Percentiles rank a stretch among this genome's conserved stretches.
phyloP scores from a whole-genome alignment of 2,797 vertebrate genomes.

The Sebastes taczanowskii region DNA sequence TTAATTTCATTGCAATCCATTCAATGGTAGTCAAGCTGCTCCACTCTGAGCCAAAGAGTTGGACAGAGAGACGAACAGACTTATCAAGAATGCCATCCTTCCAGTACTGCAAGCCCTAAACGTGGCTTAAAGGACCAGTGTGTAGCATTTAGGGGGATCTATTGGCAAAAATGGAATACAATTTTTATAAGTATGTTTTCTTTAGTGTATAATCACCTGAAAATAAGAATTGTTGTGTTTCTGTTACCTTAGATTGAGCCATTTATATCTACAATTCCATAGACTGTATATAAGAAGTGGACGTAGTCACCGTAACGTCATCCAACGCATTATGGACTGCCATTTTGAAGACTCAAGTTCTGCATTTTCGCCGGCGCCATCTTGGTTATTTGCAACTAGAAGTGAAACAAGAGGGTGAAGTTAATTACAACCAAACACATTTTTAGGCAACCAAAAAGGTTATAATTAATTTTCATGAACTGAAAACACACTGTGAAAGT shows the following conservation, averaged over 20 bases:
- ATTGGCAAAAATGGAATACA: too few species aligned
- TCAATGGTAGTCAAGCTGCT: neutral
- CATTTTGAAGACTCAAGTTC: too few species aligned
- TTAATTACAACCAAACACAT: neutral
- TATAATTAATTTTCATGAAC: neutral
- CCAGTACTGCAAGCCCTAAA: neutral
- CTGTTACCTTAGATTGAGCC: neutral
- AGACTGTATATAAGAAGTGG: too few species aligned
- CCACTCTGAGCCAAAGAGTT: neutral
- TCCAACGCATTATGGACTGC: too few species aligned
- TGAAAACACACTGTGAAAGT: neutral
- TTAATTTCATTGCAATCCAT: neutral
- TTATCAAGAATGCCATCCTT: neutral
- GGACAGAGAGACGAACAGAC: neutral
- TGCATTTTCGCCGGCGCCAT: too few species aligned
- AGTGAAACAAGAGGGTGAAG: too few species aligned
- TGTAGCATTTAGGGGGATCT: neutral
- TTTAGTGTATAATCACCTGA: neutral
- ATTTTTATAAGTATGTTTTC: neutral
- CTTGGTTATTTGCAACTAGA: too few species aligned
- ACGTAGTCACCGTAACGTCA: too few species aligned
- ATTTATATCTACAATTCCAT: too few species aligned
- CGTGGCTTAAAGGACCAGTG: neutral
- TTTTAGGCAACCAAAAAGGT: neutral
- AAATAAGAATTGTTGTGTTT: neutral